These are phyloP conservation scores for Psettodes erumei DNA, from an alignment of 2,113 vertebrate genomes.

Conservation along the genomic window DNA sequence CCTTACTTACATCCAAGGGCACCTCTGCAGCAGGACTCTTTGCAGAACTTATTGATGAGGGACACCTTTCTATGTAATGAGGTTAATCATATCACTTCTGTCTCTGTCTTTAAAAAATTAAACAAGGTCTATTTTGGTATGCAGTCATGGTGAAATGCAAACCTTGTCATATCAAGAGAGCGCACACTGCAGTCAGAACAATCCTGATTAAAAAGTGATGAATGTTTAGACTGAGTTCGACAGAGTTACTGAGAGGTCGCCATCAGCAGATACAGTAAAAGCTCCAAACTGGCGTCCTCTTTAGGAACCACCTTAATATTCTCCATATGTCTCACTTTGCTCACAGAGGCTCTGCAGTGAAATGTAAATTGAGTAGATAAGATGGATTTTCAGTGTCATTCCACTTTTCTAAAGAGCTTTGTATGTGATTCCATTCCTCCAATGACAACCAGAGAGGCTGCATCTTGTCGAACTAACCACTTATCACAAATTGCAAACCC, in stretches of 20 bases:
- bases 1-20: slow-evolving; percentile 58
- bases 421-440: slow-evolving; percentile 55
- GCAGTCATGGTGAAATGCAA: slow-evolving; percentile 19
- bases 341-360: slow-evolving; percentile 62
- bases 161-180: slow-evolving; percentile 43
- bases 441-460: slow-evolving; percentile 53
- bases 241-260: slow-evolving; percentile 22
- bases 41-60: slow-evolving; percentile 35
- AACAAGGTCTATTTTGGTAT: slow-evolving; percentile 21
- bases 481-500: slow-evolving; percentile 69
- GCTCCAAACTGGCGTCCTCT: slow-evolving; percentile 47
- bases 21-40: slow-evolving; percentile 51
- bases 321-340: slow-evolving; percentile 49
- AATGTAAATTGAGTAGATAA: slow-evolving; percentile 76
- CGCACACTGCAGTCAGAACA: slow-evolving; percentile 19
- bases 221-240: slow-evolving; percentile 50
- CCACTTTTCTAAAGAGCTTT: slow-evolving; percentile 71
- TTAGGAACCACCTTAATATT: slow-evolving; percentile 73
- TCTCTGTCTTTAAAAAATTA: slow-evolving; percentile 15
- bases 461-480: slow-evolving; percentile 61
- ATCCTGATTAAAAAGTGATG: slow-evolving; percentile 54
- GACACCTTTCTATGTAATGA: slow-evolving; percentile 47
- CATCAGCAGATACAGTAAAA: slow-evolving; percentile 61
- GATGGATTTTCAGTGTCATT: slow-evolving; percentile 76
- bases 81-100: slow-evolving; percentile 49